These are phyloP conservation scores for Stichodactyla mertensii DNA, from an alignment of 64 coral and sea anemone species.

Conservation along the genomic window DNA sequence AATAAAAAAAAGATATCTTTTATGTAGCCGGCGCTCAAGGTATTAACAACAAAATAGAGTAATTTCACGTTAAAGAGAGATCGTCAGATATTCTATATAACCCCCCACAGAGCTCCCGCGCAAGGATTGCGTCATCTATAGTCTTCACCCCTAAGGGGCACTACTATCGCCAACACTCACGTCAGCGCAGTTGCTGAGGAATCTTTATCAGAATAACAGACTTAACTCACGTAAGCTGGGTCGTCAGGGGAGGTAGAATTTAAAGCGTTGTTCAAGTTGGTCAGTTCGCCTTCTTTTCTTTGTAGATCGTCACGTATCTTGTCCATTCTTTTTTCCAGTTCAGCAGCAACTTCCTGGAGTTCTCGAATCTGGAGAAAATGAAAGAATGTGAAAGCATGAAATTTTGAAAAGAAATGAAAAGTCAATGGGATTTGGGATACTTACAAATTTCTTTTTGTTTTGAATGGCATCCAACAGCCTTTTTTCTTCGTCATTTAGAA, in stretches of 20 bases:
- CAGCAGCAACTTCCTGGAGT: slow-evolving; percentile 67
- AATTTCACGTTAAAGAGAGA: too few relatives aligned
- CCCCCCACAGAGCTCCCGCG: too few relatives aligned
- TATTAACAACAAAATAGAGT: too few relatives aligned
- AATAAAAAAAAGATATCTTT: too few relatives aligned
- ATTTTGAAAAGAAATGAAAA: background rate
- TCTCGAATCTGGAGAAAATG: slow-evolving; percentile 54
- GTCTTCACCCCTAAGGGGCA: too few relatives aligned
- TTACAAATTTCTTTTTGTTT: slow-evolving; percentile 67
- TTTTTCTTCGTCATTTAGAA: slow-evolving; percentile 74
- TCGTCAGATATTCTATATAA: too few relatives aligned
- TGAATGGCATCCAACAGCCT: slow-evolving; percentile 74
- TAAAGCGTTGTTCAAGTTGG: slow-evolving; percentile 46
- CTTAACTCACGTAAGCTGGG: slow-evolving; percentile 53
- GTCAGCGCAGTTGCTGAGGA: too few relatives aligned
- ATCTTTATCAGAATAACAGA: background rate
- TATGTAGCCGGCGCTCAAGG: too few relatives aligned
- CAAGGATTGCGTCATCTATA: too few relatives aligned
- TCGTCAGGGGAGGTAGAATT: slow-evolving; percentile 37
- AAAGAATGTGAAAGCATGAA: background rate
- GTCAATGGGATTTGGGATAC: background rate
- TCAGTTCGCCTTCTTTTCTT: slow-evolving; percentile 55
- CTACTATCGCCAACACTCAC: too few relatives aligned
- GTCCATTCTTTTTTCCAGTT: slow-evolving; percentile 70
- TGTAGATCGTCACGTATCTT: slow-evolving; percentile 52